Evolutionary conservation across 2,888 invertebrate species (phyloP).

Genomic region (Scelioninae gen. 1): DNA sequence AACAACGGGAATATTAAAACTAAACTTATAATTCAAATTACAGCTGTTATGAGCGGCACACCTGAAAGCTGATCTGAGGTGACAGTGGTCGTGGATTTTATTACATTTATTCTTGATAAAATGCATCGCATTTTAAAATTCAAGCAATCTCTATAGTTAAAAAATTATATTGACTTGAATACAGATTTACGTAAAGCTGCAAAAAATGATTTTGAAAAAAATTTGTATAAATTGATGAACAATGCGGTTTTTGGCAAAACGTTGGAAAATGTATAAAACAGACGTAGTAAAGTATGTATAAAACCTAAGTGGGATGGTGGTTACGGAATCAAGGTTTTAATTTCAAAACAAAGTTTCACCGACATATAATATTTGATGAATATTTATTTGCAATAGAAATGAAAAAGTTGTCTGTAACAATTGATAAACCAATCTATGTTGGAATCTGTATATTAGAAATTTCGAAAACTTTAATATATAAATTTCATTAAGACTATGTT

Average conservation of each 20-base stretch:
- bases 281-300: not conserved
- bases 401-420: not conserved
- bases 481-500: no score
- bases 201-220: not conserved
- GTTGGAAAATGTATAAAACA: not conserved
- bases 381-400: no score
- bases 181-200: slow-evolving; percentile 63
- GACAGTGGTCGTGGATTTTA: no score
- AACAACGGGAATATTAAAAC: no score
- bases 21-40: no score
- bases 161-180: slow-evolving; percentile 74
- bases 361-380: not conserved
- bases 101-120: no score
- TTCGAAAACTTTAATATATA: not conserved
- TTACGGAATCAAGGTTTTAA: not conserved
- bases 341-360: not conserved
- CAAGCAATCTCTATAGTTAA: slow-evolving; percentile 75
- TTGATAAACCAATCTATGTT: no score
- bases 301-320: not conserved
- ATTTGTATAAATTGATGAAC: not conserved
- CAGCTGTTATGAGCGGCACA: no score
- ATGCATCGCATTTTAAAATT: slow-evolving; percentile 77
- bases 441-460: not conserved
- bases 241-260: no score
- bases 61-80: no score